A percentile compares a stretch with the other conserved stretches of the same genome.
Evolutionary conservation across 1,140 invertebrate species (phyloP).

Genomic region (Samia ricini): DNA sequence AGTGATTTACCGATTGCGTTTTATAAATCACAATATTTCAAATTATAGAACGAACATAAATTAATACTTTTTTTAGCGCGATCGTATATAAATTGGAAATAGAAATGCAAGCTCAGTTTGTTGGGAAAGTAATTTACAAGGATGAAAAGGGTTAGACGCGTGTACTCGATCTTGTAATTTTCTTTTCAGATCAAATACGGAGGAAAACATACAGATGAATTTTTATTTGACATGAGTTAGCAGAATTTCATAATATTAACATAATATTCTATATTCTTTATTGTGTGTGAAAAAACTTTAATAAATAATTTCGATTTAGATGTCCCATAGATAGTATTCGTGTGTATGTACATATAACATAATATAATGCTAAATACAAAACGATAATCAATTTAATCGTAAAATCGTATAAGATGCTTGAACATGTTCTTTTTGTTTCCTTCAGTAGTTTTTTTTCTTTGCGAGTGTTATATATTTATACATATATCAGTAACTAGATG

Average conservation of each 20-base stretch:
- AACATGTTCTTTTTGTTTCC: too few species aligned
- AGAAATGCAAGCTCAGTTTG: slow-evolving; percentile 20
- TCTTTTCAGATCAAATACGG: neutral
- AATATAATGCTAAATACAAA: too few species aligned
- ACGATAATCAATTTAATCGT: too few species aligned
- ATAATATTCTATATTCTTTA: too few species aligned
- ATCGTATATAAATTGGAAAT: slow-evolving; percentile 22
- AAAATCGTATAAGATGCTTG: too few species aligned
- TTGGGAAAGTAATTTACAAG: slow-evolving; percentile 31
- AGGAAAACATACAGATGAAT: neutral
- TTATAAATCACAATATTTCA: neutral
- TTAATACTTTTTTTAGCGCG: neutral
- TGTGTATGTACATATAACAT: too few species aligned
- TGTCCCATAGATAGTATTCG: too few species aligned
- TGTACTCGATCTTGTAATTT: slow-evolving; percentile 8
- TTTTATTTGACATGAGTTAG: neutral
- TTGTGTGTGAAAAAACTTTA: too few species aligned
- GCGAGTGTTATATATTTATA: too few species aligned
- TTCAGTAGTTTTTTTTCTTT: too few species aligned
- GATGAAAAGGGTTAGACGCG: slow-evolving; percentile 32
- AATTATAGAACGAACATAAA: slow-evolving; percentile 2
- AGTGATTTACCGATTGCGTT: neutral
- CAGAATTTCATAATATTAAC: neutral
- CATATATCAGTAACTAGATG: too few species aligned
- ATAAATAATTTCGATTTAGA: too few species aligned